Conservation (phyloP, 1,140 invertebrate species). For the Condylostylus longicornis region DNA sequence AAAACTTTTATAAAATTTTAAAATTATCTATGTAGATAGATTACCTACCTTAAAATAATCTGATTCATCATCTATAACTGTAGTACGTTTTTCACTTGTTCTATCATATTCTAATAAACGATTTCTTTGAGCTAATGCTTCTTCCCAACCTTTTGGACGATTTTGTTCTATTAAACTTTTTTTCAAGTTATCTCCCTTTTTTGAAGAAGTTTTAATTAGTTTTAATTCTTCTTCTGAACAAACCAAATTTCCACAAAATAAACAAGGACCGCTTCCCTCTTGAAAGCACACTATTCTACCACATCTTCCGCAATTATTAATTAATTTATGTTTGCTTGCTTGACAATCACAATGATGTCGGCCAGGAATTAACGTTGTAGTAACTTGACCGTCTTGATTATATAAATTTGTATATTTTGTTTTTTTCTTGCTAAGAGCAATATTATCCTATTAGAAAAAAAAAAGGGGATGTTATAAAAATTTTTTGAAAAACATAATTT, state of each 20-base stretch:
- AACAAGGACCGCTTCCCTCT: slow-evolving; percentile 91
- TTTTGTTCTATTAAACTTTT: slow-evolving; percentile 51
- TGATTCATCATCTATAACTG: slow-evolving; percentile 86
- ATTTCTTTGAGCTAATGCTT: slow-evolving; percentile 66
- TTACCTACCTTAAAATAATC: slow-evolving; percentile 64
- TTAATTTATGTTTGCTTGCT: slow-evolving; percentile 72
- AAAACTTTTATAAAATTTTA: too few species aligned
- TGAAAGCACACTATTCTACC: slow-evolving; percentile 90
- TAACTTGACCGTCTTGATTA: slow-evolving; percentile 49
- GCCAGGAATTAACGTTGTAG: slow-evolving; percentile 51
- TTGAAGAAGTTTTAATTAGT: slow-evolving; percentile 48
- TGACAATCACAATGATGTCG: slow-evolving; percentile 82
- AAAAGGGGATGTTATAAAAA: neutral
- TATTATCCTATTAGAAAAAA: slow-evolving; percentile 6
- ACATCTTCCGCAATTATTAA: slow-evolving; percentile 90
- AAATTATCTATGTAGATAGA: too few species aligned
- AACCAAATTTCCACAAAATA: slow-evolving; percentile 76
- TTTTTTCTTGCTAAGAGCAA: slow-evolving; percentile 51
- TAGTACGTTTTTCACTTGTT: slow-evolving; percentile 68
- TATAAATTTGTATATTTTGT: slow-evolving; percentile 62
- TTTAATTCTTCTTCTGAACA: slow-evolving; percentile 59
- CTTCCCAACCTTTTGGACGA: slow-evolving; percentile 39
- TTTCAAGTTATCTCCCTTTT: slow-evolving; percentile 50
- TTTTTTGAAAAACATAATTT: too few species aligned
- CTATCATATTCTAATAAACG: slow-evolving; percentile 74